Percentiles rank a stretch among this genome's conserved stretches.
Evolutionary conservation across 2,113 vertebrate species (phyloP).

Genomic region (Nothoprocta perdicaria): DNA sequence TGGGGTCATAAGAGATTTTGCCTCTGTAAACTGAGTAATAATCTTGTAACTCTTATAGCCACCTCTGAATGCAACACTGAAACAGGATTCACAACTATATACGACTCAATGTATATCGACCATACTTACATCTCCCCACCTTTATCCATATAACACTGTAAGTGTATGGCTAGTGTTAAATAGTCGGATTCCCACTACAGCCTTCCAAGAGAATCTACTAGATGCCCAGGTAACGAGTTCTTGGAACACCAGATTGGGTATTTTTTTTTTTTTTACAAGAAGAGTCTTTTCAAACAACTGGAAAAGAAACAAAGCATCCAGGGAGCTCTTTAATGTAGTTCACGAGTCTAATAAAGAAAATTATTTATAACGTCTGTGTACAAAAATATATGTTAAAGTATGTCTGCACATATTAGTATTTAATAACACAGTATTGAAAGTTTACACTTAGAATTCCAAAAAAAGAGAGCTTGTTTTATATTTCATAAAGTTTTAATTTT

Average conservation of each 20-base stretch:
- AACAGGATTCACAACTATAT: neutral
- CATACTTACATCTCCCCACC: conserved; percentile 17
- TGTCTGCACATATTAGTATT: neutral
- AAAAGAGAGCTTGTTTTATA: neutral
- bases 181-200: conserved; percentile 49
- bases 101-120: neutral
- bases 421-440: neutral
- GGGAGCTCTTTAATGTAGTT: neutral
- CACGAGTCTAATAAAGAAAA: neutral
- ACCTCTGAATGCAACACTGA: neutral
- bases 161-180: conserved; percentile 33
- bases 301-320: neutral
- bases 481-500: conserved; percentile 58
- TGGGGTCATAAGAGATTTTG: neutral
- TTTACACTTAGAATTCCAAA: neutral
- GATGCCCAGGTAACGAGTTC: conserved; percentile 19
- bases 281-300: neutral
- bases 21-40: neutral
- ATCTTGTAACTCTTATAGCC: neutral
- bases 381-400: neutral
- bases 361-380: neutral
- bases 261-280: conserved; percentile 2
- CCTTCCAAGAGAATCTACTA: conserved; percentile 36
- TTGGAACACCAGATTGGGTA: conserved; percentile 27
- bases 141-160: conserved; percentile 12